A percentile compares a stretch with the other conserved stretches of the same genome.
Evolutionary conservation across 2,113 vertebrate species (phyloP).

Genomic region (Proteles cristata): DNA sequence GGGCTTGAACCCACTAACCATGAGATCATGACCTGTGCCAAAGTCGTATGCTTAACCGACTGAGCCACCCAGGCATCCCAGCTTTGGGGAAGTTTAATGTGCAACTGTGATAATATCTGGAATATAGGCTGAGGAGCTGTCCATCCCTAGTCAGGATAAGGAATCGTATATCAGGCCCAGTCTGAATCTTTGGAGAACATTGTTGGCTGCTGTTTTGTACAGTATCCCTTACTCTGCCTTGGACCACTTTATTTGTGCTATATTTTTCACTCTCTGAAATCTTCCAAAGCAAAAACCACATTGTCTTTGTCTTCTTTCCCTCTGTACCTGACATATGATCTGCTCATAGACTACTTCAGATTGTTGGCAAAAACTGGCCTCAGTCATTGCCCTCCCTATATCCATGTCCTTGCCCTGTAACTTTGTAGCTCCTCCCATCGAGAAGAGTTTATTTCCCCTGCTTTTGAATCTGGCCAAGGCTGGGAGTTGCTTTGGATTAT

Average conservation of each 20-base stretch:
- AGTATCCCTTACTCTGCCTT: background rate
- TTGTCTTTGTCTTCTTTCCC: background rate
- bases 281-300: background rate
- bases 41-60: too few species aligned
- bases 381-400: background rate
- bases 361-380: background rate
- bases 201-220: background rate
- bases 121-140: background rate
- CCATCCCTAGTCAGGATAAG: background rate
- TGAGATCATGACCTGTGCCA: too few species aligned
- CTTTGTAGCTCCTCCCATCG: background rate
- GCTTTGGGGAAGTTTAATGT: too few species aligned
- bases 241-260: background rate
- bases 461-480: background rate
- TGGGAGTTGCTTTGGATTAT: background rate
- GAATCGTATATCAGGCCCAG: background rate
- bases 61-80: too few species aligned
- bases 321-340: background rate
- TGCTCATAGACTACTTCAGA: background rate
- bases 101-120: background rate
- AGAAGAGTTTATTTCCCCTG: background rate
- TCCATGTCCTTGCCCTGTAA: background rate
- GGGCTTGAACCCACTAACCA: too few species aligned
- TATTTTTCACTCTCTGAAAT: background rate
- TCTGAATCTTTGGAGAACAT: background rate